A percentile compares a stretch with the other conserved stretches of the same genome.
phyloP scores from a whole-genome alignment of 2,888 invertebrate genomes.

The Suillia variegata region DNA sequence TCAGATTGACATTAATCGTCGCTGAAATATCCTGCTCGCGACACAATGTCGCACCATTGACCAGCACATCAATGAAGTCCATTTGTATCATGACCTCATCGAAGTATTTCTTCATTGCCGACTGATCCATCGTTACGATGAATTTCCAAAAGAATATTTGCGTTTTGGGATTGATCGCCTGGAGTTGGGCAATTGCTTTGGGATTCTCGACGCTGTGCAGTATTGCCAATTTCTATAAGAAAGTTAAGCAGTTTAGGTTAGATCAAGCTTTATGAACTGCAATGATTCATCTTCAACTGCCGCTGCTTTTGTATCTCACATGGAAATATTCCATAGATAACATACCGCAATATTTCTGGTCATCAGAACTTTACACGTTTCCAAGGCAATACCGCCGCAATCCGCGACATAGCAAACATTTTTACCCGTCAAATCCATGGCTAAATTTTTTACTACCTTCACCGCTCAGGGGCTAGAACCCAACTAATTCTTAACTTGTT shows the following conservation, averaged over 20 bases:
- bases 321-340: no score
- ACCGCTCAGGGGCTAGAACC: no score
- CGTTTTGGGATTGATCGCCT: slow-evolving; percentile 35
- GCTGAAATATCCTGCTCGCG: slow-evolving; percentile 43
- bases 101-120: slow-evolving; percentile 47
- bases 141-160: slow-evolving; percentile 47
- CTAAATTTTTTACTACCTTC: no score
- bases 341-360: no score
- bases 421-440: no score
- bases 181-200: slow-evolving; percentile 38
- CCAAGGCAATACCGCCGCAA: no score
- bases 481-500: no score
- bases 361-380: no score
- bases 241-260: no score
- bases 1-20: slow-evolving; percentile 43
- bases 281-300: no score
- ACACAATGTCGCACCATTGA: slow-evolving; percentile 45
- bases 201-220: slow-evolving; percentile 41
- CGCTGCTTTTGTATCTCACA: no score
- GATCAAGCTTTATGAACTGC: slow-evolving; percentile 19
- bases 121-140: slow-evolving; percentile 44
- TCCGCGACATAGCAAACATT: no score
- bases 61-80: slow-evolving; percentile 48
- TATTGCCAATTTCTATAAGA: slow-evolving; percentile 47
- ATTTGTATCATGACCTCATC: slow-evolving; percentile 47